Evolutionary conservation across 2,797 vertebrate genomes (phyloP).

Genomic region (Hybognathus amarus): DNA sequence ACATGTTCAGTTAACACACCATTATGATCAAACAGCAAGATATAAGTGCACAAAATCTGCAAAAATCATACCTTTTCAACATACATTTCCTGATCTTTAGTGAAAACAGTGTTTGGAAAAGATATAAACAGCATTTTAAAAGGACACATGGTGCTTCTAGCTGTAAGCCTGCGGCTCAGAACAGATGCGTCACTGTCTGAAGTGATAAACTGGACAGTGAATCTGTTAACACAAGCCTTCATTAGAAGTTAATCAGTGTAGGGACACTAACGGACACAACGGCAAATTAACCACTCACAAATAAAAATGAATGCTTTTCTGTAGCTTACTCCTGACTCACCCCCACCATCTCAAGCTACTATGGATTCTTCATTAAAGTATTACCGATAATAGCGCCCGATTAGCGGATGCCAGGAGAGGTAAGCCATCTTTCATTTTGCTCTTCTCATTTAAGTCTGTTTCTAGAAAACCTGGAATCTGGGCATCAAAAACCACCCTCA

Average conservation of each 20-base stretch:
- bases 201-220: constrained; percentile 32
- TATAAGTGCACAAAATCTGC: background rate
- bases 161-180: constrained; percentile 23
- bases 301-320: constrained; percentile 47
- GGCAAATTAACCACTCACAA: constrained; percentile 30
- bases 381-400: constrained; percentile 24
- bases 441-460: background rate
- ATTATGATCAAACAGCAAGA: background rate
- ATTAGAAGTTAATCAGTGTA: constrained; percentile 37
- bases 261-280: constrained; percentile 19
- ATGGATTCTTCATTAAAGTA: constrained; percentile 44
- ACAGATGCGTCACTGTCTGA: constrained; percentile 23
- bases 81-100: background rate
- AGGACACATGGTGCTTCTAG: constrained; percentile 20
- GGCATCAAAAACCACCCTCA: background rate
- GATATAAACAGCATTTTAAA: constrained; percentile 11
- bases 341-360: background rate
- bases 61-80: background rate
- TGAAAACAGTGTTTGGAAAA: background rate
- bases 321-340: constrained; percentile 19
- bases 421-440: background rate
- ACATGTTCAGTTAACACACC: background rate
- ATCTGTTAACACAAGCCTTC: constrained; percentile 40
- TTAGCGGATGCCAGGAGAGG: background rate
- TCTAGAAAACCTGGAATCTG: background rate